These are phyloP conservation scores for Cephus runcator DNA, from an alignment of 2,888 invertebrate genomes.

Conservation along the genomic window DNA sequence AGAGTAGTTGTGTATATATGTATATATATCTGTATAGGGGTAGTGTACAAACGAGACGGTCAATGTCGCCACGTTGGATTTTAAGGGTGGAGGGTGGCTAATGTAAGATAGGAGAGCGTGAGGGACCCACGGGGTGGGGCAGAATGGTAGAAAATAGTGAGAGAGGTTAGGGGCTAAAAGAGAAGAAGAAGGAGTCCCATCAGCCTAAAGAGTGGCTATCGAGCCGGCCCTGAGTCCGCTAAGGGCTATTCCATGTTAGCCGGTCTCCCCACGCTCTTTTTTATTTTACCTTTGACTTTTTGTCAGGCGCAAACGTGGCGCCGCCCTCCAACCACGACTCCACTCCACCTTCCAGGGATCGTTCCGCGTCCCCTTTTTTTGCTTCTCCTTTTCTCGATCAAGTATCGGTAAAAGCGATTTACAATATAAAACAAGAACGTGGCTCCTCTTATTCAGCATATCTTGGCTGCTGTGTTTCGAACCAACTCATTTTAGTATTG, in stretches of 20 bases:
- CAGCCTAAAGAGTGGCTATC: slow-evolving; percentile 63
- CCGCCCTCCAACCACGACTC: slow-evolving; percentile 52
- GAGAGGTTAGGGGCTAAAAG: slow-evolving; percentile 28
- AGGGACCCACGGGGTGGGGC: slow-evolving; percentile 9
- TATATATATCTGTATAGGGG: background rate
- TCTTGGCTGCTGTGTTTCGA: no score
- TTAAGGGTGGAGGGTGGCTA: no score
- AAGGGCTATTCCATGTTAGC: slow-evolving; percentile 65
- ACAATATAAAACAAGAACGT: background rate
- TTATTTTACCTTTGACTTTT: slow-evolving; percentile 40
- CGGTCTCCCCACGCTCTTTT: slow-evolving; percentile 54
- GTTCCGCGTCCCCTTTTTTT: background rate
- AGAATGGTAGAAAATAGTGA: slow-evolving; percentile 27
- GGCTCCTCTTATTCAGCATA: no score
- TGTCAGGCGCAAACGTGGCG: slow-evolving; percentile 56
- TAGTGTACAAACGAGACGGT: background rate
- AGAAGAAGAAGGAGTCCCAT: slow-evolving; percentile 52
- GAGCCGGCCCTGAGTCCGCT: slow-evolving; percentile 51
- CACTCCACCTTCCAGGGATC: background rate
- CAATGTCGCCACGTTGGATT: background rate
- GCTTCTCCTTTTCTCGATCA: no score
- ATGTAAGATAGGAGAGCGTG: slow-evolving; percentile 7
- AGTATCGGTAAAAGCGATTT: background rate
- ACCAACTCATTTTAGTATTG: no score
- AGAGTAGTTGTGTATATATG: background rate